Base-by-base conservation (phyloP, 2,888 invertebrate genomes). In the Chaetogeoica ovagalla region DNA sequence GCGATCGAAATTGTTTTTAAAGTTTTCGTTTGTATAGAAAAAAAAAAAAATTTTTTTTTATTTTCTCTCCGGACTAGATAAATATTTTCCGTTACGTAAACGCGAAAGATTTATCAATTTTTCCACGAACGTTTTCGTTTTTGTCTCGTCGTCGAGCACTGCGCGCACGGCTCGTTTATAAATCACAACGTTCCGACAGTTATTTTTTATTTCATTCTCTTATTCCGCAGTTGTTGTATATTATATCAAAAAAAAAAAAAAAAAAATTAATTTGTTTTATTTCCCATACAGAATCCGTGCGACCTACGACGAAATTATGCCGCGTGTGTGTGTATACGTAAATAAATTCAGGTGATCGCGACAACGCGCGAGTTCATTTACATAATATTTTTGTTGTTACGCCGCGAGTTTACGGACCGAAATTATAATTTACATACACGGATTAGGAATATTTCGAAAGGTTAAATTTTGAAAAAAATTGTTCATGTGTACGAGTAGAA, bases 61-160 rank as follows among this genome's bases (percentile, higher is more conserved):
- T 69, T 21, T 21, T 59, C 39, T 57, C 15, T 70, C n/a, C 57
- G 9, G 11, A 72, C 48, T 60, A 62, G 60, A 30, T 60, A 62
- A 72, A 72, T 19, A 62, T 62, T 43, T 19, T 0, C 60, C 43
- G 23, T 43, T 15, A 43, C 60, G 30, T 43, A 62, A 60, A 62
- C 19, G 43, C 43, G 60, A 23, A 60, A 23, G 21, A n/a, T 60
- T 60, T 62, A 48, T 48, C 72, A 62, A 48, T 60, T 62, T 62
- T 60, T n/a, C n/a, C 30, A 48, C 23, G 23, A 72, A 72, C n/a
- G 72, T 72, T 60, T 60, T 39, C 71, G 60, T 72, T 72, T 62
- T 72, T 19, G 13, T 62, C 48, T 48, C 48, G 60, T 72, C 48
- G n/a, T n/a, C n/a, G n/a, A n/a, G n/a, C n/a, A n/a, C 19, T 17